Evolutionary conservation across 2,888 invertebrate genomes (phyloP), one percentile per base, ranked within the genome.

Genomic region (Macaria liturata): DNA sequence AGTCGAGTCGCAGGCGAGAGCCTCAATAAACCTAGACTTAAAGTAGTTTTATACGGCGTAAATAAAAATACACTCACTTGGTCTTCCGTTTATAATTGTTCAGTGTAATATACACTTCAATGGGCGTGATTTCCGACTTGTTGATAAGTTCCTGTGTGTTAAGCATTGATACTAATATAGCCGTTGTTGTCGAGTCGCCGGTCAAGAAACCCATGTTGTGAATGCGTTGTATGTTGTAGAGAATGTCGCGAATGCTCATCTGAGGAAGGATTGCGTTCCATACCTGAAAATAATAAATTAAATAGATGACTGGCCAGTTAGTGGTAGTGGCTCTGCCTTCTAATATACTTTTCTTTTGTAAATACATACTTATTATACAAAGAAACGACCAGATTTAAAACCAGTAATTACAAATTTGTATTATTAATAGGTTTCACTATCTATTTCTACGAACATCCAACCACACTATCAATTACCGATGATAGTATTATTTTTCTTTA

Each of bases 151-250:
- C 90, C 50, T 88, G 74, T 72, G 92, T 91, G 49, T 76, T 87
- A 4, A 95, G 80, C 48, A 90, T 70, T 4, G 93, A 93, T 5
- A 93, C 69, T 34, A 95, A 72, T 62, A 92, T 89, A 0, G 88
- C 84, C 8, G 93, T 90, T 34, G 93, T 89, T 1, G 87, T 79
- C 0, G 92, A 88, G 43, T 92, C 90, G 9, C 77, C 73, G 1
- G 92, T 92, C 39, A 95, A 75, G 70, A 94, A 93, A 4, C 94
- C 94, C 80, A 93, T 88, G 78, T 94, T 94, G 75, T 94, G 94
- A 55, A 95, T 90, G 73, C 94, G 93, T 64, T 93, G 93, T 44
- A 95, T 77, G 67, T 92, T 87, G 50, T 79, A 75, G 39, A 95
- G 71, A 37, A 95, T 71, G 9, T 92, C 88, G 43, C 82, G 78